Conservation (phyloP, 2,888 invertebrate genomes). For the Hirtodrosophila trivittata region DNA sequence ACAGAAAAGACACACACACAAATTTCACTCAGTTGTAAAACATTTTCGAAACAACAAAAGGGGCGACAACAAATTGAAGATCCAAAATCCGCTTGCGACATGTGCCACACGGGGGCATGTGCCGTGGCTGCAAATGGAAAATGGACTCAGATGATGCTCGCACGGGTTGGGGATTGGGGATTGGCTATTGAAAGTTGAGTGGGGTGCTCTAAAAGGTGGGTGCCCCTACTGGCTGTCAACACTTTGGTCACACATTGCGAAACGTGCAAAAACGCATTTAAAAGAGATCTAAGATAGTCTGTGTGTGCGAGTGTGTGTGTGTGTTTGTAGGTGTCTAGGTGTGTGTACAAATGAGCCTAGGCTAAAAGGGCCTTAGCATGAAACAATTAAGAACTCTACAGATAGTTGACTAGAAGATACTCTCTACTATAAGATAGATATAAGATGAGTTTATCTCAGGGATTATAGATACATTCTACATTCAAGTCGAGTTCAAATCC, state of each 20-base stretch:
- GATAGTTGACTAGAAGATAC: background rate
- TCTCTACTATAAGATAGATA: slow-evolving; percentile 3
- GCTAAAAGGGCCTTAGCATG: slow-evolving; percentile 16
- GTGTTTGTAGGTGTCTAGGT: background rate
- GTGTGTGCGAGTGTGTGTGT: background rate
- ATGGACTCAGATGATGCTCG: slow-evolving; percentile 10
- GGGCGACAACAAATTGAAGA: slow-evolving; percentile 59
- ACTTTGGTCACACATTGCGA: slow-evolving; percentile 44
- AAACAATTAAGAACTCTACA: slow-evolving; percentile 1
- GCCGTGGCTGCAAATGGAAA: slow-evolving; percentile 9
- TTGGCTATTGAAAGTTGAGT: slow-evolving; percentile 6
- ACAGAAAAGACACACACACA: slow-evolving; percentile 20
- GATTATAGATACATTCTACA: no score
- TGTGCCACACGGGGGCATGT: slow-evolving; percentile 15
- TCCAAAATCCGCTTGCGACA: slow-evolving; percentile 52
- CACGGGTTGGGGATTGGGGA: slow-evolving; percentile 22
- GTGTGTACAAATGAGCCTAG: background rate
- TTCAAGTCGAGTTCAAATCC: no score
- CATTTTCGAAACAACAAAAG: slow-evolving; percentile 55
- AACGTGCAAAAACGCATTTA: slow-evolving; percentile 48
- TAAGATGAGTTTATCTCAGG: no score
- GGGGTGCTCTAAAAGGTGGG: background rate
- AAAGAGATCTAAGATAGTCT: slow-evolving; percentile 20
- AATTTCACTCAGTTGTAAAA: slow-evolving; percentile 73
- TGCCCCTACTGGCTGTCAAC: slow-evolving; percentile 38